Evolutionary conservation across 2,113 vertebrate species (phyloP), one percentile per base, ranked within the genome.

Genomic region (Leucopsar rothschildi): DNA sequence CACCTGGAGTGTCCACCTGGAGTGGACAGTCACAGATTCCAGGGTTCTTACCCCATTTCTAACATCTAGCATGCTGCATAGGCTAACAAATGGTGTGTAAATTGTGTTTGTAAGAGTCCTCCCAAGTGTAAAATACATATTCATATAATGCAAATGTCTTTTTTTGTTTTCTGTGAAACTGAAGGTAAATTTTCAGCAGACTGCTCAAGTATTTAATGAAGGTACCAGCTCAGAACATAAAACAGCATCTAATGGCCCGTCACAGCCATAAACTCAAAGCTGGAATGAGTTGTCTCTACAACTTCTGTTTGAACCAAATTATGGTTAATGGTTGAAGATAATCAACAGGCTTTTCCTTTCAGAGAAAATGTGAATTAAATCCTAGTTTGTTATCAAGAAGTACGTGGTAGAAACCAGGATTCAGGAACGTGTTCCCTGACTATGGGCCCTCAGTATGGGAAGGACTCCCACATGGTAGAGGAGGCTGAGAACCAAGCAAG

Each of bases 111-210:
- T 50, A 79, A 47, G 76, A 94, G 60, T 52, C 88, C 25, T 45
- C 68, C 14, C 88, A 92, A 81, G 82, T 60, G 64, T 90, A 86
- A 95, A 93, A 96, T 90, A 90, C 40, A 81, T 86, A 94, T 94
- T 94, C 82, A 86, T 44, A 73, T 64, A 77, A 94, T 78, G 82
- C 44, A 96, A 96, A 95, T 96, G 64, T 75, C 64, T 92, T 94
- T 78, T 75, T 90, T 81, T 83, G 81, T 88, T 90, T 89, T 91
- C 75, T 80, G 52, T 90, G 81, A 92, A 96, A 92, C 44, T 45
- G 79, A 95, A 83, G 60, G 56, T 44, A 88, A 55, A 76, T 89
- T 91, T 96, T 88, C 90, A 92, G 71, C 60, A 90, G 68, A 90
- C 72, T 15, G 2, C 71, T 93, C 79, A 88, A 88, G 64, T 86